These are phyloP conservation scores for Alosa alosa DNA, from an alignment of 2,113 vertebrate genomes.

Conservation along the genomic window DNA sequence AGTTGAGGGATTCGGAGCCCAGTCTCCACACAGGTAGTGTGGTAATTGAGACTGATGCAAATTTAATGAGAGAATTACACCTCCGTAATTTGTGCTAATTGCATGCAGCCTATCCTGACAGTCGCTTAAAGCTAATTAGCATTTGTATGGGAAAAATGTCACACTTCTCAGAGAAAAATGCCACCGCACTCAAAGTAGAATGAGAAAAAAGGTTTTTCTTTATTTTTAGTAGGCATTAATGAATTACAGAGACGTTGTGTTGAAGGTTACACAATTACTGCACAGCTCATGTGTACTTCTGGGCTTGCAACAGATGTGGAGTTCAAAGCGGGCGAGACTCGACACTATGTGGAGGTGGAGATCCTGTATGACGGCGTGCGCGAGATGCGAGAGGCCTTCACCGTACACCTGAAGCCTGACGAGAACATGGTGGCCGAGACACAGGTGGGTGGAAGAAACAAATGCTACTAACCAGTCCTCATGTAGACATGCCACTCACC, in stretches of 20 bases:
- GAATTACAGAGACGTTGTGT: neutral
- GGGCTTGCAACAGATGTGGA: slow-evolving; percentile 71
- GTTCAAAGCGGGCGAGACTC: slow-evolving; percentile 79
- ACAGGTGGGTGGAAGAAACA: slow-evolving; percentile 64
- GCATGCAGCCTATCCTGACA: slow-evolving; percentile 12
- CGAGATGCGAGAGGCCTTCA: slow-evolving; percentile 86
- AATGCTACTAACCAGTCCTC: neutral
- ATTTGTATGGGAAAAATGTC: neutral
- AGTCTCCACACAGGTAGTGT: neutral
- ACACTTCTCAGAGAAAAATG: neutral
- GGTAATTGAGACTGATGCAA: slow-evolving; percentile 15
- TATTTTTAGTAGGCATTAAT: slow-evolving; percentile 6
- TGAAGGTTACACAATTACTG: neutral
- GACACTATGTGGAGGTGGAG: slow-evolving; percentile 78
- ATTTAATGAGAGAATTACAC: slow-evolving; percentile 13
- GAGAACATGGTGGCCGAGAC: slow-evolving; percentile 84
- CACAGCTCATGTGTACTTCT: neutral
- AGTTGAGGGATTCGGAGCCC: neutral
- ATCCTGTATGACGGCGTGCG: slow-evolving; percentile 76
- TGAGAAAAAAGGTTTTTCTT: neutral
- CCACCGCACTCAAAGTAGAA: neutral
- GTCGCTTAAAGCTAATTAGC: slow-evolving; percentile 3
- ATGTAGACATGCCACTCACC: neutral
- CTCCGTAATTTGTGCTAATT: slow-evolving; percentile 18
- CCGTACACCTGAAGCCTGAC: slow-evolving; percentile 81